Conservation (phyloP, 2,797 vertebrate species). For the Synanceia verrucosa region DNA sequence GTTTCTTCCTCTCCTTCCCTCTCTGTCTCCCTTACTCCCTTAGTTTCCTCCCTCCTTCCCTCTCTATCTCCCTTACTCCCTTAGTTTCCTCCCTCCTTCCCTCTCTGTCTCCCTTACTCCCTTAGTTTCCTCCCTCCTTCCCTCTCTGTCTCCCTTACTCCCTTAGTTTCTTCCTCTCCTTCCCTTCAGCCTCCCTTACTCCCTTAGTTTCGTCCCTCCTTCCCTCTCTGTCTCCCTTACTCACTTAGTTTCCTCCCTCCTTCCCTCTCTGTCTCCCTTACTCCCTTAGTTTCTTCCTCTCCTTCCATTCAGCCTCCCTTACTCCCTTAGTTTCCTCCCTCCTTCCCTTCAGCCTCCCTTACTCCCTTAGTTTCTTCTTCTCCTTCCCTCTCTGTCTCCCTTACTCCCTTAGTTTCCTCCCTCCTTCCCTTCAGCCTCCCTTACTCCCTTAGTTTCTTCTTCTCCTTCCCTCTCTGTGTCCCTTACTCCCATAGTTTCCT, state of each 20-base stretch:
- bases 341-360: background rate
- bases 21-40: background rate
- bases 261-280: background rate
- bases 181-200: background rate
- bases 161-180: too few species aligned
- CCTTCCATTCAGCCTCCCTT: background rate
- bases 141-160: background rate
- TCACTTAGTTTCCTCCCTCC: background rate
- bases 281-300: too few species aligned
- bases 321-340: background rate
- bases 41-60: too few species aligned
- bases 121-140: background rate
- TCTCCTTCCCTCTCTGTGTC: background rate
- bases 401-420: too few species aligned
- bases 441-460: too few species aligned
- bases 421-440: background rate
- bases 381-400: background rate
- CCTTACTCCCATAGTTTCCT: too few species aligned
- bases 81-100: background rate
- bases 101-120: background rate
- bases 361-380: background rate
- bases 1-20: background rate
- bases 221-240: background rate
- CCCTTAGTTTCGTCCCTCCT: too few species aligned
- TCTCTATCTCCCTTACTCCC: background rate